Conservation (phyloP, 1,140 invertebrate species). For the Zaprionus lachaisei region DNA sequence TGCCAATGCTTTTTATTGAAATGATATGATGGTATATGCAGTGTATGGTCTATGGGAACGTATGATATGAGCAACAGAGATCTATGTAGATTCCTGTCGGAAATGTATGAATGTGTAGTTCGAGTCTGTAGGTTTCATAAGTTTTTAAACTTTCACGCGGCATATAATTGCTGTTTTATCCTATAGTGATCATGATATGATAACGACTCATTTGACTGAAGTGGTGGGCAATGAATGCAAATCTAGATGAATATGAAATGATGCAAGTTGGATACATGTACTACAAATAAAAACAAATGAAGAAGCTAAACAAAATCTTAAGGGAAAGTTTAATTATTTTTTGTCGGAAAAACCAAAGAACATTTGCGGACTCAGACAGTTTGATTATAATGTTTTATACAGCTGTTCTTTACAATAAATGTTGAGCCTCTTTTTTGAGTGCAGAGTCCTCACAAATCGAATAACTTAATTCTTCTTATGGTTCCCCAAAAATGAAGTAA, state of each 20-base stretch:
- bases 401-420: too few species aligned
- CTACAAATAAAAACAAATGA: too few species aligned
- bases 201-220: background rate
- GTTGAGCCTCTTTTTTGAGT: too few species aligned
- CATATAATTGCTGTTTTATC: background rate
- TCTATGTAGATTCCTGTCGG: background rate
- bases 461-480: too few species aligned
- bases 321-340: too few species aligned
- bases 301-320: too few species aligned
- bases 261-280: too few species aligned
- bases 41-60: background rate
- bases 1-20: background rate
- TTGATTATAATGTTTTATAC: too few species aligned
- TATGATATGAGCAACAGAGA: background rate
- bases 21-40: background rate
- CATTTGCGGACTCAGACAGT: too few species aligned
- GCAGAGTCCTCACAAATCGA: too few species aligned
- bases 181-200: background rate
- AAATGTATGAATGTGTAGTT: background rate
- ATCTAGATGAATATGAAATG: background rate
- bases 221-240: background rate
- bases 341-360: too few species aligned
- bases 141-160: constrained; percentile 1
- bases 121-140: constrained; percentile 6
- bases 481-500: too few species aligned